Evolutionary conservation across 2,113 vertebrate species (phyloP).

Genomic region (Pituophis catenifer): DNA sequence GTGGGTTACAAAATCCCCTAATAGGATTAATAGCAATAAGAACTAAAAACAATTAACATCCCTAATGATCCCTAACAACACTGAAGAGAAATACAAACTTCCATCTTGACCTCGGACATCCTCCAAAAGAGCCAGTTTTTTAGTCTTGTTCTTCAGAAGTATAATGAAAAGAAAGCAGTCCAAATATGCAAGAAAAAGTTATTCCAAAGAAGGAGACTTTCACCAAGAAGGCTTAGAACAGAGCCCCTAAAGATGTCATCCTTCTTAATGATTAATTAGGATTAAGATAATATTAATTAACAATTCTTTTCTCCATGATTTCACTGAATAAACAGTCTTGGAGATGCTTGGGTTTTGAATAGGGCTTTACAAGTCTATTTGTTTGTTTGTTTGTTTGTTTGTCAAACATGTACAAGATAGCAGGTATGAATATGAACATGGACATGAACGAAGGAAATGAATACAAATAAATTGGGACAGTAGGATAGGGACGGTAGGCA

Average conservation of each 20-base stretch:
- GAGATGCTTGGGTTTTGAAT: background rate
- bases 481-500: no score
- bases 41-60: background rate
- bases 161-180: background rate
- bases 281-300: background rate
- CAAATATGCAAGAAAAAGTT: background rate
- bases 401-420: no score
- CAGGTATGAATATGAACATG: no score
- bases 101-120: background rate
- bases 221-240: background rate
- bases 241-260: background rate
- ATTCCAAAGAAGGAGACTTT: background rate
- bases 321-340: background rate
- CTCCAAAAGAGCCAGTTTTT: background rate
- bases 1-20: background rate
- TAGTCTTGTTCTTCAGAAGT: background rate
- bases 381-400: no score
- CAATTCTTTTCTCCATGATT: background rate
- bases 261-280: background rate
- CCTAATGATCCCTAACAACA: background rate
- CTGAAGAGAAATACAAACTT: background rate
- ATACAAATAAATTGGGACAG: no score
- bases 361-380: background rate
- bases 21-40: background rate
- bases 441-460: no score